Conservation (phyloP, 1,140 invertebrate genomes). For the Leptinotarsa lineolata region DNA sequence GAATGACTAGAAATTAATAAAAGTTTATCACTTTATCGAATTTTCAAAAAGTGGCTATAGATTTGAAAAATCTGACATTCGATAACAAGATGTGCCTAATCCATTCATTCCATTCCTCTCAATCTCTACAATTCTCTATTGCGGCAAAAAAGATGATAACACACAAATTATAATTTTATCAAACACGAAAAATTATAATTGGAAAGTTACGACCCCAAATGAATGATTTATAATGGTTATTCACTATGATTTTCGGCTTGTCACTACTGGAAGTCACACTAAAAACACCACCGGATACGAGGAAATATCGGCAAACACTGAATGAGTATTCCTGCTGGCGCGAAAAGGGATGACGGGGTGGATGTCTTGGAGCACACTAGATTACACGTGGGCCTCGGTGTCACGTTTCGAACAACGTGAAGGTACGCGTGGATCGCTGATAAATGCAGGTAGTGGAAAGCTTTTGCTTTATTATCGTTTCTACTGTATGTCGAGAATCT, state of each 20-base stretch:
- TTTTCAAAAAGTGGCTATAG: too few species aligned
- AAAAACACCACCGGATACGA: slow-evolving; percentile 16
- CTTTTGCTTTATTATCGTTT: too few species aligned
- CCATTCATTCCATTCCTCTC: background rate
- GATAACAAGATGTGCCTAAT: background rate
- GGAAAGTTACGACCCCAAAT: slow-evolving; percentile 34
- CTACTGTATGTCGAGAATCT: too few species aligned
- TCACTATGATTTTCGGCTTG: slow-evolving; percentile 27
- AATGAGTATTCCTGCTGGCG: slow-evolving; percentile 4
- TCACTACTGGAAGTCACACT: background rate
- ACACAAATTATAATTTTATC: slow-evolving; percentile 4
- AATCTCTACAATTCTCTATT: background rate
- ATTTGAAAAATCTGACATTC: too few species aligned
- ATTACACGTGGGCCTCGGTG: slow-evolving; percentile 32
- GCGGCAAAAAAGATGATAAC: background rate
- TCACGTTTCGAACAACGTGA: slow-evolving; percentile 36
- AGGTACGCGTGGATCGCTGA: background rate
- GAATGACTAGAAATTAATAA: too few species aligned
- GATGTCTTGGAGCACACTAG: slow-evolving; percentile 28
- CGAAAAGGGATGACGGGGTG: slow-evolving; percentile 25
- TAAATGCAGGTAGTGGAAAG: too few species aligned
- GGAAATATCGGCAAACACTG: slow-evolving; percentile 21
- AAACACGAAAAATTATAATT: slow-evolving; percentile 15
- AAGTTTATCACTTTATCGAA: too few species aligned
- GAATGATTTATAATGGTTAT: slow-evolving; percentile 24